These are phyloP conservation scores for Rhopalosiphum nymphaeae DNA, from an alignment of 2,888 invertebrate genomes.

Conservation along the genomic window DNA sequence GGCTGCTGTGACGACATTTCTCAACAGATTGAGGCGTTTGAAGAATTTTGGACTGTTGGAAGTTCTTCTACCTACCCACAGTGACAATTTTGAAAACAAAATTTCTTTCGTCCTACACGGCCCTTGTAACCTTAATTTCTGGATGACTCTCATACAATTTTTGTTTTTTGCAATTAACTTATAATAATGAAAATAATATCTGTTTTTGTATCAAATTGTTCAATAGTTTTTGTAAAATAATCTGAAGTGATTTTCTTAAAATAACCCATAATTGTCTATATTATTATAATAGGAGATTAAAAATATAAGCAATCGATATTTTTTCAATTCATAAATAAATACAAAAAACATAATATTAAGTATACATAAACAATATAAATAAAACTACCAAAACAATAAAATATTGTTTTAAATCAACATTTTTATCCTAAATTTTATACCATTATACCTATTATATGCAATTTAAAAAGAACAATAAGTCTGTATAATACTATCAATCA, in stretches of 20 bases:
- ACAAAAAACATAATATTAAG: background rate
- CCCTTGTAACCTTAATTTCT: no score
- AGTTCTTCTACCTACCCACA: no score
- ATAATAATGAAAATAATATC: background rate
- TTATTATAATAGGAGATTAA: background rate
- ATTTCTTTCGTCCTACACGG: no score
- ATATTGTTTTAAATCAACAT: background rate
- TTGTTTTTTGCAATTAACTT: background rate
- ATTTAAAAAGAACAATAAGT: background rate
- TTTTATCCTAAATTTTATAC: background rate
- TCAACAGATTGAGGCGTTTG: no score
- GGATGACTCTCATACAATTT: background rate
- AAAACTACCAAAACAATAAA: background rate
- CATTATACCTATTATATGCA: background rate
- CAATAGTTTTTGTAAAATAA: background rate
- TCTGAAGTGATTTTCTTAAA: background rate
- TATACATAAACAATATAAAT: background rate
- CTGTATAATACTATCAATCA: background rate
- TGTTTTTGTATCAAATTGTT: background rate
- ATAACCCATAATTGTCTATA: background rate
- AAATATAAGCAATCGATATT: background rate
- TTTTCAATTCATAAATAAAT: background rate
- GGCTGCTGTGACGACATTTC: no score
- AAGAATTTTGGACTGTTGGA: no score
- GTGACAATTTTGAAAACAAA: no score